Percentiles rank a stretch among this genome's conserved stretches.
Evolutionary conservation across 2,113 vertebrate genomes (phyloP).

Genomic region (Ophiodon elongatus): DNA sequence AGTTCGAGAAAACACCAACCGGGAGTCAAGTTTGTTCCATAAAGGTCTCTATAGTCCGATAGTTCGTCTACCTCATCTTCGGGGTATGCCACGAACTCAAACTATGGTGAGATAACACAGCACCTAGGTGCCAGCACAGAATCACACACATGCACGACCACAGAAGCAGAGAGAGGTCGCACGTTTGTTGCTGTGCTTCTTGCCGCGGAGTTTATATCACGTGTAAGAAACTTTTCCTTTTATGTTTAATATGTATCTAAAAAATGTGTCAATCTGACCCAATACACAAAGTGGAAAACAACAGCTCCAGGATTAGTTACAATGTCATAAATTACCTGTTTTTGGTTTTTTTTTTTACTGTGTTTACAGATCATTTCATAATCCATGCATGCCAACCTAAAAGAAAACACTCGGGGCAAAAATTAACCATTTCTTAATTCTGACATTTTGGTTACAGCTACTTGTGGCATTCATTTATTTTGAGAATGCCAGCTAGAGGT

Average conservation of each 20-base stretch:
- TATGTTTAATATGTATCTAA: neutral
- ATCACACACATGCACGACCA: slow-evolving; percentile 28
- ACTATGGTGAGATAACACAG: slow-evolving; percentile 65
- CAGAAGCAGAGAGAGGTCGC: neutral
- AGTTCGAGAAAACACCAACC: neutral
- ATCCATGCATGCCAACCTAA: slow-evolving; percentile 7
- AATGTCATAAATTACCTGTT: neutral
- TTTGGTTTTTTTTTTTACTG: neutral
- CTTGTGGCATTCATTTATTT: slow-evolving; percentile 50
- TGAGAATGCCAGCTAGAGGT: slow-evolving; percentile 13
- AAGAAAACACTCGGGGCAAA: slow-evolving; percentile 18
- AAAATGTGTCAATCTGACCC: neutral
- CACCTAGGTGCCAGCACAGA: slow-evolving; percentile 70
- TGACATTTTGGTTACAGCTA: slow-evolving; percentile 45
- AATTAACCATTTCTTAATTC: slow-evolving; percentile 35
- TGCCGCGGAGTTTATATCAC: neutral
- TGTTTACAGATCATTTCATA: slow-evolving; percentile 19
- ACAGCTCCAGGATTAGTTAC: neutral
- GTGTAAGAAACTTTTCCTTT: neutral
- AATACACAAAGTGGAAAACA: slow-evolving; percentile 6
- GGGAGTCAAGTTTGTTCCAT: neutral
- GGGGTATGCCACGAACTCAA: slow-evolving; percentile 62
- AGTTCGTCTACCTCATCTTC: slow-evolving; percentile 59
- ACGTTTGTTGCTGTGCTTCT: neutral
- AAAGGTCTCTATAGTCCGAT: slow-evolving; percentile 6